A percentile compares a stretch with the other conserved stretches of the same genome.
Evolutionary conservation across 2,888 invertebrate species (phyloP).

Genomic region (Coenonympha arcania): DNA sequence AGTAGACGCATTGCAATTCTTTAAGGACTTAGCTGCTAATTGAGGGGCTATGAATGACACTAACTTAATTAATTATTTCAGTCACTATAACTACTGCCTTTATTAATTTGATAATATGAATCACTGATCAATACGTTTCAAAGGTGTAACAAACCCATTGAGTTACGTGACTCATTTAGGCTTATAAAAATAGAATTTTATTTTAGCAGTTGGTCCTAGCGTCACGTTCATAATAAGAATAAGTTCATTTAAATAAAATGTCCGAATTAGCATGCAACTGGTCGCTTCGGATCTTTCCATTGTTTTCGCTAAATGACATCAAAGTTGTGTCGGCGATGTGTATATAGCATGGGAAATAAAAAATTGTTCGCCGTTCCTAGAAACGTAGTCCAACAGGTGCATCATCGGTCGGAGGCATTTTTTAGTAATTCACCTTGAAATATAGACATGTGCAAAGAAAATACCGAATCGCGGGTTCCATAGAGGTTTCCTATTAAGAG

Average conservation of each 20-base stretch:
- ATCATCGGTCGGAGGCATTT: conserved; percentile 12
- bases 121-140: conserved; percentile 19
- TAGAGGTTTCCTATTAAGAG: no score
- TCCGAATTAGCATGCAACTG: conserved; percentile 60
- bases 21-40: no score
- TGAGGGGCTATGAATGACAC: not conserved
- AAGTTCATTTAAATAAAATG: conserved; percentile 69
- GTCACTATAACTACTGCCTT: conserved; percentile 4
- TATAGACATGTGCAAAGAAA: no score
- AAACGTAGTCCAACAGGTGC: conserved; percentile 41
- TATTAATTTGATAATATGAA: conserved; percentile 33
- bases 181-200: conserved; percentile 69
- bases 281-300: conserved; percentile 61
- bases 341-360: conserved; percentile 66
- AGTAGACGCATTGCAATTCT: no score
- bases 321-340: conserved; percentile 65
- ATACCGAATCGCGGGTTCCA: no score
- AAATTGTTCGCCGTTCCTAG: conserved; percentile 54
- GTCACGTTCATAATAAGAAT: conserved; percentile 66
- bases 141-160: conserved; percentile 54
- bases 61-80: not conserved
- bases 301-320: conserved; percentile 74
- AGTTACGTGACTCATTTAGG: conserved; percentile 62
- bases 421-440: not conserved
- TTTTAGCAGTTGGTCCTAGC: conserved; percentile 56